Evolutionary conservation across 2,888 invertebrate genomes (phyloP), one percentile per base, ranked within the genome.

Genomic region (Drosophila pseudotakahashii): DNA sequence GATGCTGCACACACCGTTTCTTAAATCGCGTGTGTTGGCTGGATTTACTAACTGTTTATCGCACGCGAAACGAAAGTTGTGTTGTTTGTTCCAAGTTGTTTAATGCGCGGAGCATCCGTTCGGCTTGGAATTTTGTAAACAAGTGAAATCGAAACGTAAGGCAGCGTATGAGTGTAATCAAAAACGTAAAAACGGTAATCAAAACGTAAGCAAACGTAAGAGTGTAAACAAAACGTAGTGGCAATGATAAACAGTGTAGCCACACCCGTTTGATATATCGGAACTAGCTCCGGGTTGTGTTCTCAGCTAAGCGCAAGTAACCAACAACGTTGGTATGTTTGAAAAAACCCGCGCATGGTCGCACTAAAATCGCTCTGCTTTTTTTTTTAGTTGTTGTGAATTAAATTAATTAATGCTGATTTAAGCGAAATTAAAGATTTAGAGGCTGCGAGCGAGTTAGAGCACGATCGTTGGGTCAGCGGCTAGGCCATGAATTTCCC

Each of bases 401-500:
- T 30, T 30, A 30, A 30, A 47, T 47, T 30, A 47, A 47, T 47
- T 47, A 47, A 47, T 47, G 47, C 32, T 47, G 47, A 14, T 14
- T 14, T 10, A 32, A 14, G 47, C 32, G 14, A 30, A 47, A 14
- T 47, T 5, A 6, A 6, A 26, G 26, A 30, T 30, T 30, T 30
- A 7, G 30, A 32, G 32, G 3, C 47, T 32, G 47, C 30, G 47
- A n/a, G n/a, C n/a, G n/a, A n/a, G 4, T 3, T 4, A 23, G 23
- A 23, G 23, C 23, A 2, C 1, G 19, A 2, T 19, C 1, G 19
- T 3, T 3, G 19, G 26, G 26, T 5, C 5, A 26, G 26, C 26
- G 26, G 26, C 2, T 6, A 26, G 26, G 26, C 26, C 47, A 47
- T 92, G 92, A 92, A 90, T 68, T 91, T 91, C 78, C 89, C 91